Percentiles rank a stretch among this genome's conserved stretches.
phyloP scores from a whole-genome alignment of 2,888 invertebrate genomes.

The Scaptomyza polygonia region DNA sequence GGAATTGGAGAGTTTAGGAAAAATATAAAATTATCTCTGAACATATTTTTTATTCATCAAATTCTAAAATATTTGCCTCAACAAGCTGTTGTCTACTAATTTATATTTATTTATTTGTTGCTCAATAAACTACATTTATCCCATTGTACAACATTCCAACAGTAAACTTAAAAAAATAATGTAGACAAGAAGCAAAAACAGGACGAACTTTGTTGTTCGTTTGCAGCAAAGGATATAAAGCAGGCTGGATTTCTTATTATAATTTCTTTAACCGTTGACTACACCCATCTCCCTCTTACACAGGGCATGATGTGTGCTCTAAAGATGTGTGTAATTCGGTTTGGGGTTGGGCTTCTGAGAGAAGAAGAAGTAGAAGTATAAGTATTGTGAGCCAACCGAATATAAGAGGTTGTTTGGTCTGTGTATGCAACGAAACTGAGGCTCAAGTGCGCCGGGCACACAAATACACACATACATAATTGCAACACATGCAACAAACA shows the following conservation, averaged over 20 bases:
- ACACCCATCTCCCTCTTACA: background rate
- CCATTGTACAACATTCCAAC: conserved; percentile 36
- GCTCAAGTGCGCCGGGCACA: conserved; percentile 58
- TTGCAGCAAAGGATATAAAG: conserved; percentile 38
- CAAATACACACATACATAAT: background rate
- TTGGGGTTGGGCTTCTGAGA: conserved; percentile 14
- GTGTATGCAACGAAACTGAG: conserved; percentile 1
- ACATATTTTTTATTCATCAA: too few relatives aligned
- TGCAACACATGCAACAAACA: background rate
- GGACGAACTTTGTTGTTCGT: too few relatives aligned
- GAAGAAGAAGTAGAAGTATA: background rate
- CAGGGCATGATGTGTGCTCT: conserved; percentile 50
- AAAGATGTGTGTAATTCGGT: conserved; percentile 14
- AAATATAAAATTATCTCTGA: too few relatives aligned
- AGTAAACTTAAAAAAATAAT: too few relatives aligned
- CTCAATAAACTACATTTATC: background rate
- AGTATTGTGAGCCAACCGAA: conserved; percentile 8
- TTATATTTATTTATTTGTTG: too few relatives aligned
- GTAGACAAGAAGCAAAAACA: conserved; percentile 7
- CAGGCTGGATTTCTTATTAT: conserved; percentile 41
- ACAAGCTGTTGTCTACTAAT: too few relatives aligned
- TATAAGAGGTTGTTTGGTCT: conserved; percentile 5
- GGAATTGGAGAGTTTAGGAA: background rate
- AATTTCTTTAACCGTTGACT: conserved; percentile 34
- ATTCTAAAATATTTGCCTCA: too few relatives aligned